Evolutionary conservation across 1,140 invertebrate genomes (phyloP).

Genomic region (Tetragnatha versicolor): DNA sequence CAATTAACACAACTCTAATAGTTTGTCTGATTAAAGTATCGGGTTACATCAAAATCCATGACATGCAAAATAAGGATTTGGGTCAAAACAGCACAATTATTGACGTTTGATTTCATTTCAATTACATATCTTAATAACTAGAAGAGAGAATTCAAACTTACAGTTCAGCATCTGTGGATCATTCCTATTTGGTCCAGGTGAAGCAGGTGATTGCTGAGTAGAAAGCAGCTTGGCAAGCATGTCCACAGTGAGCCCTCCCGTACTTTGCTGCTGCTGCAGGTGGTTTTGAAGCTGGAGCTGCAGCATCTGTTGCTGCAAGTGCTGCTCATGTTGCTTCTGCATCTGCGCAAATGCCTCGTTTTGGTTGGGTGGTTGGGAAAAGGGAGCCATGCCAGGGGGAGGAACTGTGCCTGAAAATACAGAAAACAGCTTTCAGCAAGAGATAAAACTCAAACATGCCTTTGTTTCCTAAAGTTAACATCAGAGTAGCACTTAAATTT

Average conservation of each 20-base stretch:
- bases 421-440: too few species aligned
- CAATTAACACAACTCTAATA: too few species aligned
- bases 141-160: background rate
- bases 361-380: background rate
- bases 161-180: constrained; percentile 14
- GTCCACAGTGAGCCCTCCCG: constrained; percentile 46
- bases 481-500: too few species aligned
- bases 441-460: too few species aligned
- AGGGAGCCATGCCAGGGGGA: too few species aligned
- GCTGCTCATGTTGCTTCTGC: constrained; percentile 21
- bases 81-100: too few species aligned
- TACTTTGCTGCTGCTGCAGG: constrained; percentile 59
- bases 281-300: constrained; percentile 52
- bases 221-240: constrained; percentile 42
- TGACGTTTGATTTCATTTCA: too few species aligned
- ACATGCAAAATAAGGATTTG: too few species aligned
- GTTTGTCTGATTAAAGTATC: too few species aligned
- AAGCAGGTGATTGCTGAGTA: constrained; percentile 9
- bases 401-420: too few species aligned
- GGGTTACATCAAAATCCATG: too few species aligned
- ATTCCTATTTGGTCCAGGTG: constrained; percentile 25
- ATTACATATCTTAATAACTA: background rate
- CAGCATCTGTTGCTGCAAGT: constrained; percentile 1
- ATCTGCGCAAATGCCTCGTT: constrained; percentile 36
- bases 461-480: too few species aligned